A percentile compares a stretch with the other conserved stretches of the same genome.
Conservation (phyloP, 2,113 vertebrate species). For the Ptilonorhynchus violaceus region DNA sequence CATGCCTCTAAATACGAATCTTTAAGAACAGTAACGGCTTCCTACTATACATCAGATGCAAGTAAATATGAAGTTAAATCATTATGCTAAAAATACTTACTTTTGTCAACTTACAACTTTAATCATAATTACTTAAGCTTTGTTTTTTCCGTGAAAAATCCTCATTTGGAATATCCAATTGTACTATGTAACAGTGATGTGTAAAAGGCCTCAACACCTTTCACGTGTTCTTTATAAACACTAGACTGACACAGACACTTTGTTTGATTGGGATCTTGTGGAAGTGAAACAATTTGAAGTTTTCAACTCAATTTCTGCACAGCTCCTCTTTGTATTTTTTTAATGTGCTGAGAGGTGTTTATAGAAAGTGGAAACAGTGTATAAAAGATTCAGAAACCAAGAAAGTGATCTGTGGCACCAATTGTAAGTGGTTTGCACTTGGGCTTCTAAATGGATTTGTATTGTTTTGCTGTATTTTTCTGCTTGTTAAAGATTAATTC, state of each 20-base stretch:
- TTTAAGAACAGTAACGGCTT: not conserved
- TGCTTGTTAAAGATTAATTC: not conserved
- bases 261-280: not conserved
- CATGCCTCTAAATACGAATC: not conserved
- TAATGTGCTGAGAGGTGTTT: not conserved
- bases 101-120: not conserved
- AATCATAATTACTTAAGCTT: not conserved
- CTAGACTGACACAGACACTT: not conserved
- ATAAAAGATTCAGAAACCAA: not conserved
- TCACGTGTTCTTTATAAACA: not conserved
- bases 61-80: not conserved
- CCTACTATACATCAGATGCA: not conserved
- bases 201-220: not conserved
- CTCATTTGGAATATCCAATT: not conserved
- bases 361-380: not conserved
- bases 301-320: not conserved
- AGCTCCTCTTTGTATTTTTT: not conserved
- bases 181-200: not conserved
- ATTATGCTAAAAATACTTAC: not conserved
- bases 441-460: not conserved
- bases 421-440: not conserved
- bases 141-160: not conserved
- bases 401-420: not conserved
- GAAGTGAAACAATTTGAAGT: not conserved
- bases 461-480: not conserved